Evolutionary conservation across 1,140 invertebrate genomes (phyloP).

Genomic region (Heterodera schachtii): DNA sequence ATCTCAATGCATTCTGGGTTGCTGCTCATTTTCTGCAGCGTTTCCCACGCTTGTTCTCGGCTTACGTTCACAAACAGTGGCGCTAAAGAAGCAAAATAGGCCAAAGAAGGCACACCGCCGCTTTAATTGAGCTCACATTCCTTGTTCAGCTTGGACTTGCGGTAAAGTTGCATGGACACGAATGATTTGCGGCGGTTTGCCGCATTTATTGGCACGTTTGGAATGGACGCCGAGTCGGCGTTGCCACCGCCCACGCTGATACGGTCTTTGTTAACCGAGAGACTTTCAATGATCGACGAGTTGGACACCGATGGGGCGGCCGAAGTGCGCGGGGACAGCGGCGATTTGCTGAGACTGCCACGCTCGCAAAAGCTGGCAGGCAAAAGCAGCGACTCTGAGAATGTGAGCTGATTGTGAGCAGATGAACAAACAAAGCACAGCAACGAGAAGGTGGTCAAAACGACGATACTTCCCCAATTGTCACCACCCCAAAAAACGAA

Average conservation of each 20-base stretch:
- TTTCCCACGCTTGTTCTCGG: slow-evolving; percentile 65
- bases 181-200: slow-evolving; percentile 56
- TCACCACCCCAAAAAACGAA: background rate
- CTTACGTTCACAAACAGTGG: slow-evolving; percentile 58
- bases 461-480: background rate
- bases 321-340: slow-evolving; percentile 62
- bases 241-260: slow-evolving; percentile 19
- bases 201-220: background rate
- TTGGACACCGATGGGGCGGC: slow-evolving; percentile 63
- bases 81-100: slow-evolving; percentile 12
- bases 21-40: slow-evolving; percentile 68
- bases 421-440: background rate
- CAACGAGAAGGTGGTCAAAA: no score
- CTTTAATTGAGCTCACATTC: slow-evolving; percentile 52
- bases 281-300: slow-evolving; percentile 62
- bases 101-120: background rate
- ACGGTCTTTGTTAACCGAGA: slow-evolving; percentile 47
- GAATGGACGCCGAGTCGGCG: slow-evolving; percentile 1
- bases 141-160: slow-evolving; percentile 59
- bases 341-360: slow-evolving; percentile 58
- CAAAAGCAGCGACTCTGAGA: slow-evolving; percentile 38
- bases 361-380: slow-evolving; percentile 51
- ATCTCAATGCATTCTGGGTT: slow-evolving; percentile 73
- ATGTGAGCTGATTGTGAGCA: background rate
- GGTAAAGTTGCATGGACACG: slow-evolving; percentile 61